phyloP scores from a whole-genome alignment of 2,888 invertebrate species.

The Cerastis leucographa region DNA sequence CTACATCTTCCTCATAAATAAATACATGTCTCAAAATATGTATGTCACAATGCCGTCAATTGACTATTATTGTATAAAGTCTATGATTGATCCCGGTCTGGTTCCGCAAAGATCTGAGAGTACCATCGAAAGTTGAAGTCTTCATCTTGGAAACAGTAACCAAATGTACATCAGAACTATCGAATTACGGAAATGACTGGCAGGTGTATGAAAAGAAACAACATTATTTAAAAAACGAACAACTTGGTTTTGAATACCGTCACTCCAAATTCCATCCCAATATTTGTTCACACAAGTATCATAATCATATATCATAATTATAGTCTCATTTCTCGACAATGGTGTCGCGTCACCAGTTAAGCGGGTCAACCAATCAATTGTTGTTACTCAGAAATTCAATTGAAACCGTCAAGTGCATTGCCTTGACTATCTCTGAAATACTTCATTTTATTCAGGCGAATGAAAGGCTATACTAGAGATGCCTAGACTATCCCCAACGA shows the following conservation, averaged over 20 bases:
- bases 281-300: conserved; percentile 25
- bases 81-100: no score
- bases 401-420: conserved; percentile 49
- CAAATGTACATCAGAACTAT: background rate
- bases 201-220: background rate
- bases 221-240: background rate
- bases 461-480: background rate
- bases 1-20: no score
- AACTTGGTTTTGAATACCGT: background rate
- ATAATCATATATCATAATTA: conserved; percentile 66
- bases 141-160: background rate
- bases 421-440: conserved; percentile 8
- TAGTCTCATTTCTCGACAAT: conserved; percentile 48
- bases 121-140: no score
- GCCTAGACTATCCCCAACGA: background rate
- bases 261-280: conserved; percentile 23
- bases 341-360: conserved; percentile 63
- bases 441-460: background rate
- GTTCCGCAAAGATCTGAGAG: no score
- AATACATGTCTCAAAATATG: no score
- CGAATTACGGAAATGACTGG: background rate
- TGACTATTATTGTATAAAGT: no score
- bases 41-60: no score
- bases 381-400: conserved; percentile 65
- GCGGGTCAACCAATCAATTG: conserved; percentile 59